Conservation (phyloP, 2,888 invertebrate species). For the Seira musarum region DNA sequence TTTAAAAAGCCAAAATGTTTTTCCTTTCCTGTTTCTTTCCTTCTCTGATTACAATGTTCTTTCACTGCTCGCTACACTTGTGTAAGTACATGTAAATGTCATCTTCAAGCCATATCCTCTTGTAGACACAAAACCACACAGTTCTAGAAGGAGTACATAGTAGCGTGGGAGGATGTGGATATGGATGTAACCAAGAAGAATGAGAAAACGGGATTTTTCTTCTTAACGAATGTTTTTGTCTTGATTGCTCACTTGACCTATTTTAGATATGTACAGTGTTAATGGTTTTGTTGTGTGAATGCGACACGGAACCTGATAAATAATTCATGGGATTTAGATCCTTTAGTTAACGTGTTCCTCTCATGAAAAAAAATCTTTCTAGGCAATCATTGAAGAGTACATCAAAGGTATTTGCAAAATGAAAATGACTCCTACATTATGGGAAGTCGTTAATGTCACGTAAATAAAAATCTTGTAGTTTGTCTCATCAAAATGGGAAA, state of each 20-base stretch:
- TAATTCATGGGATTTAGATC: constrained; percentile 36
- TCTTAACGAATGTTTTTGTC: not conserved
- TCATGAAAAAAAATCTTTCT: no score
- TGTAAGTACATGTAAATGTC: no score
- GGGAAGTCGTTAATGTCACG: no score
- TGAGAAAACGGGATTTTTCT: constrained; percentile 10
- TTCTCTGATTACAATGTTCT: no score
- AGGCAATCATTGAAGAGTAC: not conserved
- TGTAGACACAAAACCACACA: no score
- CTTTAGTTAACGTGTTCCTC: no score
- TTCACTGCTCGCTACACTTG: no score
- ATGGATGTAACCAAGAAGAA: not conserved
- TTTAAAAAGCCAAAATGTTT: constrained; percentile 7
- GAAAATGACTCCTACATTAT: not conserved
- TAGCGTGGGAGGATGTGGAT: constrained; percentile 22
- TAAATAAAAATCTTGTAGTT: no score
- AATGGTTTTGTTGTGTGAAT: constrained; percentile 29
- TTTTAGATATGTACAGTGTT: constrained; percentile 34
- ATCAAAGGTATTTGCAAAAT: not conserved
- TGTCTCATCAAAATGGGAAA: no score
- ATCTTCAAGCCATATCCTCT: no score
- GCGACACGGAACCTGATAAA: constrained; percentile 39
- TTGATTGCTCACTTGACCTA: constrained; percentile 41
- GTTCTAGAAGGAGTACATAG: not conserved
- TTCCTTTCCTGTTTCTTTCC: constrained; percentile 1